Base-by-base conservation (phyloP, 2,888 invertebrate species). In the Exephanes ischioxanthus region DNA sequence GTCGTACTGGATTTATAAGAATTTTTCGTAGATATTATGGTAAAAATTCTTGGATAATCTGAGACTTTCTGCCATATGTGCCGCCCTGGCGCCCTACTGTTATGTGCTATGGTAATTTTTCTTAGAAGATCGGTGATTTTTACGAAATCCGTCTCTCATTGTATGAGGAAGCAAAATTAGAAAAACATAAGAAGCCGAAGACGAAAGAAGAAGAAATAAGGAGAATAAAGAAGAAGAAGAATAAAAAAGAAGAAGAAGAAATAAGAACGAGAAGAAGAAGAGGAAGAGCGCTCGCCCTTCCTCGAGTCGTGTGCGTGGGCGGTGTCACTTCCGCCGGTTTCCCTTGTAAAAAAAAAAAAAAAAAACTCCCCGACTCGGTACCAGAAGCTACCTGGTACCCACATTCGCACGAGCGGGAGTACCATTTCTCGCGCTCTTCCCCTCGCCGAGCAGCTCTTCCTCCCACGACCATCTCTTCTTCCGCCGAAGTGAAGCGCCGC, bases 251-350 rank as follows among this genome's bases (percentile, higher is more conserved):
- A 41, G 19, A 45, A 45, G 61, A 79, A 37, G 61, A 61, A 75
- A 63, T 16, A 16, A 11, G 5, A 30, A 4, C 19, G 30, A 19
- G 9, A 55, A 41, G 3, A 11, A 72, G 11, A 19, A 66, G 63
- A 51, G 26, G 70, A 67, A 19, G 41, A 37, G 14, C 2, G 3
- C 37, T 33, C 3, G 19, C 37, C n/a, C 9, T 22, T 0, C 16
- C 14, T 11, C 9, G 19, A 63, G 48, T 70, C 26, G 37, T 70
- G 33, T 61, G 71, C 71, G 51, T 61, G 26, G 61, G 67, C 55
- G 37, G 55, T 68, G 48, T 73, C 53, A 45, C 55, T 80, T 80
- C 72, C 72, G 72, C 30, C 51, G 30, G 16, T 79, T 79, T 72
- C 72, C 72, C 19, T 55, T 45, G 45, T 45, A 9, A 22, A 45